Evolutionary conservation across 2,113 vertebrate genomes (phyloP).

Genomic region (Pheucticus melanocephalus): DNA sequence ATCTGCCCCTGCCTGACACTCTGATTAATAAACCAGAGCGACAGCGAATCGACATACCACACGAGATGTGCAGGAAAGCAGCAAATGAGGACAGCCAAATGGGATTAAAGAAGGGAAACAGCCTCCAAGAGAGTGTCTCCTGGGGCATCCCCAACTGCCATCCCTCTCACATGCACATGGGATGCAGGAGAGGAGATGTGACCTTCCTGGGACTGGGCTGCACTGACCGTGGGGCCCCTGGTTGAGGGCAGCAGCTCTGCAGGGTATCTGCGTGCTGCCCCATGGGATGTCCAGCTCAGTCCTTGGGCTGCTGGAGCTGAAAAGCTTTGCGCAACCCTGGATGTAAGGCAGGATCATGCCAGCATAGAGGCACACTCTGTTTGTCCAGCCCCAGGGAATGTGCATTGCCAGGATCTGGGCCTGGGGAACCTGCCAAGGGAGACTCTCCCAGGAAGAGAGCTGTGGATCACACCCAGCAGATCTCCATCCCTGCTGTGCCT

Average conservation of each 20-base stretch:
- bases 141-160: neutral
- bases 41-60: neutral
- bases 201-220: neutral
- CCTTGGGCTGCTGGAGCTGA: neutral
- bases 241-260: neutral
- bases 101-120: neutral
- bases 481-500: neutral
- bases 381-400: neutral
- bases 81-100: neutral
- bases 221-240: rapidly evolving
- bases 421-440: rapidly evolving
- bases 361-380: neutral
- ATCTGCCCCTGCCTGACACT: constrained; percentile 52
- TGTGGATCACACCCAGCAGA: neutral
- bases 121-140: neutral
- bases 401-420: neutral
- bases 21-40: constrained; percentile 37
- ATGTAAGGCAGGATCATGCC: neutral
- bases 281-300: neutral
- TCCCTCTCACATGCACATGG: rapidly evolving
- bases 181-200: neutral
- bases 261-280: neutral
- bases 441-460: neutral
- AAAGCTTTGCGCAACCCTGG: neutral
- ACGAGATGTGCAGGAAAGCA: neutral